Evolutionary conservation across 2,888 invertebrate species (phyloP).

Genomic region (Melanostoma mellinum): DNA sequence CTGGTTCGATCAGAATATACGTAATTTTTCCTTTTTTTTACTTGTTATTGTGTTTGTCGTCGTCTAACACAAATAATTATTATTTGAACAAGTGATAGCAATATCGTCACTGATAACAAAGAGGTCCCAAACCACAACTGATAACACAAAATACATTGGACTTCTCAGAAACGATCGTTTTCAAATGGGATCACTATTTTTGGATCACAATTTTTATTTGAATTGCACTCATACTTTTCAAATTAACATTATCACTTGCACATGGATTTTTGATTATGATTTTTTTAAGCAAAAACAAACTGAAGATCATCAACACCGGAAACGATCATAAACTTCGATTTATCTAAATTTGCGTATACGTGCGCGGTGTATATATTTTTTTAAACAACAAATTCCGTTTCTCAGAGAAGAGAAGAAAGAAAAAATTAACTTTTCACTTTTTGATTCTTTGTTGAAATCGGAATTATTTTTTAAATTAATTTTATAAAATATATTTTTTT

Average conservation of each 20-base stretch:
- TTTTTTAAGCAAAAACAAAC: conserved; percentile 44
- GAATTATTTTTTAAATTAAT: conserved; percentile 61
- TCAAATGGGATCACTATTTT: conserved; percentile 12
- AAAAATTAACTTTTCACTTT: conserved; percentile 42
- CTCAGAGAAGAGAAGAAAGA: conserved; percentile 21
- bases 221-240: conserved; percentile 51
- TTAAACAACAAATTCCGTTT: conserved; percentile 46
- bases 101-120: conserved; percentile 54
- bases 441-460: conserved; percentile 46
- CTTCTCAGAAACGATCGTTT: conserved; percentile 37
- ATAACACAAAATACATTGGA: conserved; percentile 60
- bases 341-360: conserved; percentile 40
- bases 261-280: conserved; percentile 12
- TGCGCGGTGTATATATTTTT: conserved; percentile 45
- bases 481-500: conserved; percentile 59
- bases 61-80: conserved; percentile 30
- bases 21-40: conserved; percentile 25
- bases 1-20: conserved; percentile 40
- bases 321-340: conserved; percentile 66
- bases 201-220: neutral
- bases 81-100: conserved; percentile 42
- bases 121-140: conserved; percentile 13
- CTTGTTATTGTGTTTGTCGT: neutral
- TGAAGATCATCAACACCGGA: conserved; percentile 61
- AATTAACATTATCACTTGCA: conserved; percentile 60